These are phyloP conservation scores for Siniperca scherzeri DNA, from an alignment of 2,797 vertebrate genomes.

Conservation along the genomic window DNA sequence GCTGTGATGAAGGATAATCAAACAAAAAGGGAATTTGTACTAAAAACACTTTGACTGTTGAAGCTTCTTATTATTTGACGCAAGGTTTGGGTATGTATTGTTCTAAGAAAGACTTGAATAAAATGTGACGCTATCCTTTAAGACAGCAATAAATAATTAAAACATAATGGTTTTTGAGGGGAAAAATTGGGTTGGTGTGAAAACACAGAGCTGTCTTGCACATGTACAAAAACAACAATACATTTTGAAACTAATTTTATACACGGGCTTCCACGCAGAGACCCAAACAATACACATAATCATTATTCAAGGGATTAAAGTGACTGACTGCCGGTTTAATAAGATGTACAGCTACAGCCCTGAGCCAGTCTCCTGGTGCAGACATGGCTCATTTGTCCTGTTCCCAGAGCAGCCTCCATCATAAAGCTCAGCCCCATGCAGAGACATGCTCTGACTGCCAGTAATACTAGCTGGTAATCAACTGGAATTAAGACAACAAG, in stretches of 20 bases:
- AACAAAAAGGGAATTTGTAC: background rate
- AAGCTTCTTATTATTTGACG: background rate
- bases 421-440: conserved; percentile 75
- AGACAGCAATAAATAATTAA: conserved; percentile 11
- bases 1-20: background rate
- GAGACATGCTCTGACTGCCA: conserved; percentile 71
- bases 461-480: conserved; percentile 65
- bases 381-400: conserved; percentile 77
- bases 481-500: conserved; percentile 64
- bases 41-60: background rate
- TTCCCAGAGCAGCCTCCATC: conserved; percentile 73
- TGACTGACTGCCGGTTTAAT: conserved; percentile 70
- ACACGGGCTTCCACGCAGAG: conserved; percentile 1
- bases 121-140: background rate
- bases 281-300: conserved; percentile 42
- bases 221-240: conserved; percentile 46
- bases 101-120: background rate
- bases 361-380: conserved; percentile 63
- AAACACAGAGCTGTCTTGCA: background rate
- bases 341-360: conserved; percentile 62
- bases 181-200: background rate
- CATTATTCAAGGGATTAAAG: conserved; percentile 73
- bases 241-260: conserved; percentile 33
- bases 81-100: background rate
- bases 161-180: conserved; percentile 4